phyloP scores from a whole-genome alignment of 2,797 vertebrate species.

The Enteromius thamalakanensis region DNA sequence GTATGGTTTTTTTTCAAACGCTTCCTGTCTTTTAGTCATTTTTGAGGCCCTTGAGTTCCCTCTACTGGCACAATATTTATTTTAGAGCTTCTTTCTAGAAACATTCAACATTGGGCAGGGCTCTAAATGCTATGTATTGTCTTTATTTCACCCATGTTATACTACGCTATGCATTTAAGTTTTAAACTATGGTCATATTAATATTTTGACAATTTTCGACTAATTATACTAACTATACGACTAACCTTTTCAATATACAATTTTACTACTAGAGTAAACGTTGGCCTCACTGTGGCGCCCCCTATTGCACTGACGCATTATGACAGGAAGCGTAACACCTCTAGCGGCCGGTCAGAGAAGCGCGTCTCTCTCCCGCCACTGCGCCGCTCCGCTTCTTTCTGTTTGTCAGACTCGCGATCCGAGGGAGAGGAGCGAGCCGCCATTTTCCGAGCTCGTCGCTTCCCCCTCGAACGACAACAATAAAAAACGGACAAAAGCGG shows the following conservation, averaged over 20 bases:
- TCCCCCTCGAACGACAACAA: slow-evolving; percentile 67
- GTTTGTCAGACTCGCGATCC: slow-evolving; percentile 70
- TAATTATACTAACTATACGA: not conserved
- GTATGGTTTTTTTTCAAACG: not conserved
- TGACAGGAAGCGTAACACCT: slow-evolving; percentile 34
- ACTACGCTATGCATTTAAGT: not conserved
- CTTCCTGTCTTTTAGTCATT: not conserved
- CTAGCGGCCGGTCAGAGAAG: slow-evolving; percentile 57
- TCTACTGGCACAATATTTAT: not conserved
- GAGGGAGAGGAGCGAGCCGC: slow-evolving; percentile 79
- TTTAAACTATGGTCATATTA: not conserved
- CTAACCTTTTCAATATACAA: not conserved
- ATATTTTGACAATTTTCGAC: no score
- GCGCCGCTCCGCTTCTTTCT: slow-evolving; percentile 60
- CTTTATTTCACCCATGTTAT: not conserved
- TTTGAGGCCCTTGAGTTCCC: slow-evolving; percentile 2
- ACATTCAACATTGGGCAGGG: not conserved
- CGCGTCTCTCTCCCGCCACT: slow-evolving; percentile 60
- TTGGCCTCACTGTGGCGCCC: slow-evolving; percentile 53
- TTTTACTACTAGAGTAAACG: not conserved
- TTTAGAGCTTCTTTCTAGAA: slow-evolving; percentile 15
- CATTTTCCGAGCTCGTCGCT: slow-evolving; percentile 79
- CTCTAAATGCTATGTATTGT: not conserved
- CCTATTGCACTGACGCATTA: slow-evolving; percentile 62
- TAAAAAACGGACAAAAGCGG: slow-evolving; percentile 58